Evolutionary conservation across 2,113 vertebrate species (phyloP).

Genomic region (Crotalus horridus): DNA sequence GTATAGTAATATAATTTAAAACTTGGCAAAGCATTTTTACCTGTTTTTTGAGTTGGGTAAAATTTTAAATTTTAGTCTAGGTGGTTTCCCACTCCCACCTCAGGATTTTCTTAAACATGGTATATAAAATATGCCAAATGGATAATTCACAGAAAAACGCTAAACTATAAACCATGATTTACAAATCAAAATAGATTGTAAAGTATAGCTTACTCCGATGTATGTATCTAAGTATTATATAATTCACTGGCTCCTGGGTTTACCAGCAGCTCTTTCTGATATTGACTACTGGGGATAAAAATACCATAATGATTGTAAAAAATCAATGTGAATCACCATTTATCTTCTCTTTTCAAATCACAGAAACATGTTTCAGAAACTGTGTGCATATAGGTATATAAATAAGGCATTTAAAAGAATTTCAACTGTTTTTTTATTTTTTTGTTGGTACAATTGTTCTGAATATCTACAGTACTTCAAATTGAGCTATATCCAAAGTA

Average conservation of each 20-base stretch:
- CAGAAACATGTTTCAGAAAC: neutral
- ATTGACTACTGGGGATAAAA: neutral
- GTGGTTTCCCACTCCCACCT: neutral
- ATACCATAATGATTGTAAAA: neutral
- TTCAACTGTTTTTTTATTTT: conserved; percentile 1
- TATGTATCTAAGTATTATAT: neutral
- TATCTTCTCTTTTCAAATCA: neutral
- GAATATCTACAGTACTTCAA: neutral
- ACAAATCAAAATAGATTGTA: neutral
- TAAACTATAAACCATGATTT: neutral
- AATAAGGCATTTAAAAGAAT: neutral
- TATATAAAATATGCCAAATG: neutral
- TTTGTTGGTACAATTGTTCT: conserved; percentile 28
- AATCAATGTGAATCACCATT: neutral
- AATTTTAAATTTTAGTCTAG: neutral
- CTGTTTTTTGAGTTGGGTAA: neutral
- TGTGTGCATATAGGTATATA: neutral
- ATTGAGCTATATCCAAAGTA: neutral
- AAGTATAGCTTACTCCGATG: neutral
- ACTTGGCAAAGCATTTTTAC: neutral
- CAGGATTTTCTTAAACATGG: neutral
- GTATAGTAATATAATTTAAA: neutral
- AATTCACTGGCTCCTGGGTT: neutral
- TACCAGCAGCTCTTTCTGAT: neutral
- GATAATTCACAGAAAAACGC: neutral